Base-by-base conservation (phyloP, 2,797 vertebrate genomes). In the Sebastes kiyomatsui region DNA sequence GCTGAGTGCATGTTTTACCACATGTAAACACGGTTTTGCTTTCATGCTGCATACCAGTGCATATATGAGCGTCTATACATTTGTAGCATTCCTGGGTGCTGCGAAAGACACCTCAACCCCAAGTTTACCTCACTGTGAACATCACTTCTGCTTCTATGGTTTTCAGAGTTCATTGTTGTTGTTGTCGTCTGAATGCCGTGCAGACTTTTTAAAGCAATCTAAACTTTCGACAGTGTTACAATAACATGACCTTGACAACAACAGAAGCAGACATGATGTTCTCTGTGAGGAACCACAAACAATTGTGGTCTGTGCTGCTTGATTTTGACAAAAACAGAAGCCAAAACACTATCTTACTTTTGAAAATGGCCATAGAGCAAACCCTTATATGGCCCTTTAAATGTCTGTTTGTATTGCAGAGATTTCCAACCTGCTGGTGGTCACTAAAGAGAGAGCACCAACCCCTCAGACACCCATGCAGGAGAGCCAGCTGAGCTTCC, bases 351-450 rank as follows among this genome's bases (percentile, higher is more conserved):
- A 0, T 25, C 12, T 7, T 18, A 27, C 13, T 32, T 80, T 66
- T 52, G 1, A 75, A 58, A 72, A 38, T 59, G 9, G 25, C 35
- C 18, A 20, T 49, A 49, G 46, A 49, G 46, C 46, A 68, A 23
- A 38, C 1, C 35, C 23, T 28, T 7, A 2, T 38, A 18, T 42
- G 14, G 18, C 11, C 2, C 1, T 60, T 28, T 25, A 55, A 35
- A 2, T 78, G 20, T 61, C 22, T 83, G 18, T 86, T 59, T 86
- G 56, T 82, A 18, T 90, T 93, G 27, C 94, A 99, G 99, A 99
- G 94, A 95, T 98, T 77, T 99, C 99, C 42, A 99, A 99, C 89
- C 90, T 99, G 76, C 94, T 99, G 49, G 97, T 99, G 90, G 97
- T 98, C 68, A 99, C 97, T 22, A 98, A 97, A 90, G 93, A 95